phyloP scores from a whole-genome alignment of 2,888 invertebrate genomes.

The Parnassius orleans region DNA sequence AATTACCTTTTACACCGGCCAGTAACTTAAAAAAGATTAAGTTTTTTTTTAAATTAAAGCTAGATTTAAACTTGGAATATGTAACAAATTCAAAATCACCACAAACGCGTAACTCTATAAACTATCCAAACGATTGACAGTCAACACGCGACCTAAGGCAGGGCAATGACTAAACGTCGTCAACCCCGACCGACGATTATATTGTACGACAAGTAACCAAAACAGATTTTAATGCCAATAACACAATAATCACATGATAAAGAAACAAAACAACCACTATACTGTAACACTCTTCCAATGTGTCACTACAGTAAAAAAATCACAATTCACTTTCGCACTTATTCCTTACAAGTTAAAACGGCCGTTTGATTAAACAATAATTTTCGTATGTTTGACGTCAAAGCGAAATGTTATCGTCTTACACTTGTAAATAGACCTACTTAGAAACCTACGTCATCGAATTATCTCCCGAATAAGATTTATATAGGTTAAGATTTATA shows the following conservation, averaged over 20 bases:
- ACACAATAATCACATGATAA: constrained; percentile 46
- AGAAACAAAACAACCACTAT: constrained; percentile 14
- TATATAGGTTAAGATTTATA: too few relatives aligned
- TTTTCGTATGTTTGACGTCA: constrained; percentile 24
- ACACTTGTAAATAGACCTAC: constrained; percentile 12
- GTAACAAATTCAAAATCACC: too few relatives aligned
- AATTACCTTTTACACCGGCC: constrained; percentile 3
- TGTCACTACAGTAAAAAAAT: neutral
- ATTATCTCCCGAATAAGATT: constrained; percentile 6
- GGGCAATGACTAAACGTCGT: constrained; percentile 40
- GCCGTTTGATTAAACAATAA: neutral
- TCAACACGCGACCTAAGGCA: constrained; percentile 27
- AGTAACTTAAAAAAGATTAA: neutral
- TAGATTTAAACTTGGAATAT: too few relatives aligned
- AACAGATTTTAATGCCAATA: constrained; percentile 44
- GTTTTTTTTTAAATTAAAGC: neutral
- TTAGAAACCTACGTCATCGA: constrained; percentile 18
- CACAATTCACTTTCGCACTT: neutral
- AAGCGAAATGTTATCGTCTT: constrained; percentile 11
- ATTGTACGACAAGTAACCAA: constrained; percentile 30
- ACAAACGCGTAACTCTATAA: constrained; percentile 2
- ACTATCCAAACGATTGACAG: constrained; percentile 18
- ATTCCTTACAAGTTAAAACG: constrained; percentile 5
- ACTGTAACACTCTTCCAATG: neutral
- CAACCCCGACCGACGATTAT: constrained; percentile 40